Percentiles rank a stretch among this genome's conserved stretches.
Conservation (phyloP, 1,140 invertebrate genomes). For the Druon quercuslanigerum region DNA sequence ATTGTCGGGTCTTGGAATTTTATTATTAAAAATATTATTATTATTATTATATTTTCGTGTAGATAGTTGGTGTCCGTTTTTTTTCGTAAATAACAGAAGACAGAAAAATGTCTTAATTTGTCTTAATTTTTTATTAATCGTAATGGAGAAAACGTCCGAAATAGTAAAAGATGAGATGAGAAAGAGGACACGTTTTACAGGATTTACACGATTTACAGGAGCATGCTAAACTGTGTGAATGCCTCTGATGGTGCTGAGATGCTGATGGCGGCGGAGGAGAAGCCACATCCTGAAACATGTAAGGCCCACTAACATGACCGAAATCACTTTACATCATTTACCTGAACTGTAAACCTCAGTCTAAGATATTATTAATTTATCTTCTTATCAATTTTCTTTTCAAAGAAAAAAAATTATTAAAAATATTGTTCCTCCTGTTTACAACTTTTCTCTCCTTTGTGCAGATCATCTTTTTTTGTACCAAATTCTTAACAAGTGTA, state of each 20-base stretch:
- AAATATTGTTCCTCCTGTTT: no score
- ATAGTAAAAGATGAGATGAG: slow-evolving; percentile 48
- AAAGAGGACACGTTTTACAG: slow-evolving; percentile 49
- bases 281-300: slow-evolving; percentile 88
- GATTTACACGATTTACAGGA: slow-evolving; percentile 76
- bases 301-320: slow-evolving; percentile 74
- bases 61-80: no score
- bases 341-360: slow-evolving; percentile 31
- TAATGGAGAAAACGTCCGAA: slow-evolving; percentile 39
- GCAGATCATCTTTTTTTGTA: no score
- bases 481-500: no score
- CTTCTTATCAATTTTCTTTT: neutral
- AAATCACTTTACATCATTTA: slow-evolving; percentile 57
- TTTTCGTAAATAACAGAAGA: no score
- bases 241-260: slow-evolving; percentile 85
- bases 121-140: no score
- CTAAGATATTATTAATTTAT: neutral
- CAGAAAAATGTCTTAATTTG: no score
- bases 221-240: slow-evolving; percentile 91
- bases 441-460: no score
- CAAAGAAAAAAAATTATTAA: no score
- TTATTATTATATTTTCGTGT: no score
- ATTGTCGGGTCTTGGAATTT: neutral
- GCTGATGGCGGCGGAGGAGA: slow-evolving; percentile 86
- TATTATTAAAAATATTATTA: no score